Evolutionary conservation across 2,113 vertebrate genomes (phyloP), one percentile per base, ranked within the genome.

Genomic region (Coreoperca whiteheadi): DNA sequence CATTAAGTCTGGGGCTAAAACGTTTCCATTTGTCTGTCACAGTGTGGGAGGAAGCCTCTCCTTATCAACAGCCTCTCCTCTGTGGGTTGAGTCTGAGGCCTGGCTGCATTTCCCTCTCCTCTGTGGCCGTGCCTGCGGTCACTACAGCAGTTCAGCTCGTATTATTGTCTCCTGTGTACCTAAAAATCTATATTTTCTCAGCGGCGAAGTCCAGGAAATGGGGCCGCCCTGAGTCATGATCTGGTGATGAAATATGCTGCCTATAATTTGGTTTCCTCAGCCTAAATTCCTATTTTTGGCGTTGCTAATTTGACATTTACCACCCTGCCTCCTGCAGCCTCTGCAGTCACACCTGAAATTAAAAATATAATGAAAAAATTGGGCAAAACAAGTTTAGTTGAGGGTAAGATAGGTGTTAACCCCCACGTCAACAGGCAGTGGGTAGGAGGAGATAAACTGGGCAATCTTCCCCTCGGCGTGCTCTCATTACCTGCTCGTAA

Each of bases 401-500:
- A 72, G 61, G 1, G 21, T 16, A 10, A 16, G 28, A 63, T 34
- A 37, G 50, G n/a, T 66, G 50, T 8, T 6, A 0, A 1, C 8
- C 0, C 7, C 10, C 37, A 6, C 7, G 34, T 34, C 65, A 32
- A 6, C 39, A 64, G 50, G 50, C 50, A 28, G 11, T 37, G 18
- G 56, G 67, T 10, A 25, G 77, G 28, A 70, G 56, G 59, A 82
- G 72, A 83, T 81, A 79, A 84, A 59, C 63, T 20, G 43, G 57
- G 39, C 81, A 85, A 71, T 84, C 81, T 76, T 23, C 63, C 30
- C 4, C 14, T 15, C 3, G 4, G n/a, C 4, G 25, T n/a, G 39
- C 50, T 61, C 69, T 82, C 67, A 82, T 82, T 86, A 86, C 56
- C 50, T 25, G 51, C 67, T 69, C 37, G n/a, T 84, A 60, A 83